These are phyloP conservation scores for Pristionchus exspectatus DNA, from an alignment of 2,888 invertebrate species.

Conservation along the genomic window DNA sequence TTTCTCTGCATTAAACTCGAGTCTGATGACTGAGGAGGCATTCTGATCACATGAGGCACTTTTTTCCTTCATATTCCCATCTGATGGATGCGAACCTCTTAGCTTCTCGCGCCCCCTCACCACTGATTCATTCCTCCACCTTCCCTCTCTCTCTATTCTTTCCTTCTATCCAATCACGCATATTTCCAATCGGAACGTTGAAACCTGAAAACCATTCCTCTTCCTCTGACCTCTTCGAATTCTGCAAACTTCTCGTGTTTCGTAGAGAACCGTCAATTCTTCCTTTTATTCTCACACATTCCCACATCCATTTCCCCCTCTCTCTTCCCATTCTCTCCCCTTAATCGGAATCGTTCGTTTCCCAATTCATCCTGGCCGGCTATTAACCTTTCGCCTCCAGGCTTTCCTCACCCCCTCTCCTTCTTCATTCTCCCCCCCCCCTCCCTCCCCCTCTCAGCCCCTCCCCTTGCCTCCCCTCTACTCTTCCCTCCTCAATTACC, in stretches of 20 bases:
- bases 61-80: neutral
- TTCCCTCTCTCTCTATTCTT: neutral
- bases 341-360: constrained; percentile 43
- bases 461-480: constrained; percentile 12
- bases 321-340: constrained; percentile 2
- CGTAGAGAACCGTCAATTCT: neutral
- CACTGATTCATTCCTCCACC: neutral
- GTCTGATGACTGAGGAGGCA: constrained; percentile 14
- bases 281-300: constrained; percentile 8
- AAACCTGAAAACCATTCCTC: no score
- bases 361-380: constrained; percentile 13
- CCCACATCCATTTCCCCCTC: neutral
- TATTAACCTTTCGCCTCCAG: constrained; percentile 33
- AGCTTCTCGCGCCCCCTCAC: constrained; percentile 32
- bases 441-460: neutral
- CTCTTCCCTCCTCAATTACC: constrained; percentile 42
- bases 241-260: constrained; percentile 31
- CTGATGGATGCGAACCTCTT: constrained; percentile 3
- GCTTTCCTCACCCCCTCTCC: neutral
- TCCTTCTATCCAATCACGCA: neutral
- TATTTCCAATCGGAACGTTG: constrained; percentile 6
- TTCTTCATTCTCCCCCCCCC: neutral
- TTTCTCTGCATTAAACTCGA: constrained; percentile 25
- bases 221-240: neutral
- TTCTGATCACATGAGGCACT: constrained; percentile 21